Evolutionary conservation across 2,113 vertebrate genomes (phyloP).

Genomic region (Prunella fulvescens): DNA sequence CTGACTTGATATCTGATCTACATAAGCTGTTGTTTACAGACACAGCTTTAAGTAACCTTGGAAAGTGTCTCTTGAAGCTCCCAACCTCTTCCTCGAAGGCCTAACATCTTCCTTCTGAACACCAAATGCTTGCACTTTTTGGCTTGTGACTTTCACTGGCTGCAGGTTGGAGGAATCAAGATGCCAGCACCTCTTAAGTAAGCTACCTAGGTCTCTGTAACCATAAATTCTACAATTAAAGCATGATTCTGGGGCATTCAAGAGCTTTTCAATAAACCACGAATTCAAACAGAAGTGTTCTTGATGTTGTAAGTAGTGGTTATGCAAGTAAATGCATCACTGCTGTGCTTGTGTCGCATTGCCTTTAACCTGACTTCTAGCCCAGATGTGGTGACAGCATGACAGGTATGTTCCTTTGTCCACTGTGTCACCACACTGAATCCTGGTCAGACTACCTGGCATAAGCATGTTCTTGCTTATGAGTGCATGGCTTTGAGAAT

Average conservation of each 20-base stretch:
- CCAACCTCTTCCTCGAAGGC: neutral
- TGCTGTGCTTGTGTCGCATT: neutral
- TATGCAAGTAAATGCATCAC: neutral
- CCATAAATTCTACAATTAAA: neutral
- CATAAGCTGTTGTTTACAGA: neutral
- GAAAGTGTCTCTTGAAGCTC: neutral
- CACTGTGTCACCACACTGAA: neutral
- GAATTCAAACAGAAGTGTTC: neutral
- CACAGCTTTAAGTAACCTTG: neutral
- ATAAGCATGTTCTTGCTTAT: neutral
- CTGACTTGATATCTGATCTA: neutral
- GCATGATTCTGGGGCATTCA: neutral
- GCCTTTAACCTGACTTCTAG: neutral
- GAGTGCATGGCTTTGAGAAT: neutral
- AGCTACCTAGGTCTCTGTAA: neutral
- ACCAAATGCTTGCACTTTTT: neutral
- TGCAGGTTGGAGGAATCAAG: neutral
- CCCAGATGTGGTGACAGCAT: neutral
- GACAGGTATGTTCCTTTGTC: neutral
- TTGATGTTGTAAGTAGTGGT: neutral
- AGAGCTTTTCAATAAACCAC: neutral
- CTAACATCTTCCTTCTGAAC: neutral
- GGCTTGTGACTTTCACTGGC: neutral
- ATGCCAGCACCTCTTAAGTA: neutral
- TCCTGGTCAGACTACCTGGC: neutral